Evolutionary conservation across 1,140 invertebrate genomes (phyloP).

Genomic region (Aradophagus sp.): DNA sequence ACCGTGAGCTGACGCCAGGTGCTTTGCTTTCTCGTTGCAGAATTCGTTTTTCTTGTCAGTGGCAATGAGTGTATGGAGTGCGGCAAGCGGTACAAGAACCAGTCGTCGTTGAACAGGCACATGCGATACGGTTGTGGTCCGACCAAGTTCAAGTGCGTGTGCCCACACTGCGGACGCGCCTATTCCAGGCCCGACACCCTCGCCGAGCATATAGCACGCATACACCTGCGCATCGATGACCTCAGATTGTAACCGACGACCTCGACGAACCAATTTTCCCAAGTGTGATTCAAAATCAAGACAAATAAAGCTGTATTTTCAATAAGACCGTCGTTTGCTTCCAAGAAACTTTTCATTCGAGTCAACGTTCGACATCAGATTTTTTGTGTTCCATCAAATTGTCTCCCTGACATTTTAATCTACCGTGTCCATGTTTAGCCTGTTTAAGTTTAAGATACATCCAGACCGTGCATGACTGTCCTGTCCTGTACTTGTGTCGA

Average conservation of each 20-base stretch:
- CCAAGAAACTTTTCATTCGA: too few relatives aligned
- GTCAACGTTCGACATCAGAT: too few relatives aligned
- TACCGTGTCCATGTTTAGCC: too few relatives aligned
- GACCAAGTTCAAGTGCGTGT: conserved; percentile 60
- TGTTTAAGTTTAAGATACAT: too few relatives aligned
- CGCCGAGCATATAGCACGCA: conserved; percentile 60
- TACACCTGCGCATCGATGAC: conserved; percentile 56
- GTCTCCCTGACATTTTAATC: too few relatives aligned
- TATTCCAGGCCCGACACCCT: conserved; percentile 65
- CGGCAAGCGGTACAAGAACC: conserved; percentile 64
- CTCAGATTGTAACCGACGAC: conserved; percentile 27
- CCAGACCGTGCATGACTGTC: too few relatives aligned
- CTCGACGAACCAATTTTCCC: conserved; percentile 4
- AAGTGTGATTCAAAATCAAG: conserved; percentile 32
- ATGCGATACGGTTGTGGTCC: conserved; percentile 69
- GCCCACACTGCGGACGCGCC: conserved; percentile 60
- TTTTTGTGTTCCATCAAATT: too few relatives aligned
- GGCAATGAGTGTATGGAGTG: conserved; percentile 60
- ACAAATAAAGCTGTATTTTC: conserved; percentile 35
- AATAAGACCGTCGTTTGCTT: neutral
- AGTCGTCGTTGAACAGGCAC: conserved; percentile 64
- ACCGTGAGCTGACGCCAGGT: conserved; percentile 58
- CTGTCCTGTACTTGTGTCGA: too few relatives aligned
- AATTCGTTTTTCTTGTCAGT: conserved; percentile 38
- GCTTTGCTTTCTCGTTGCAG: conserved; percentile 64